Evolutionary conservation across 2,888 invertebrate species (phyloP), one percentile per base, ranked within the genome.

Genomic region (Tortricodes alternella): DNA sequence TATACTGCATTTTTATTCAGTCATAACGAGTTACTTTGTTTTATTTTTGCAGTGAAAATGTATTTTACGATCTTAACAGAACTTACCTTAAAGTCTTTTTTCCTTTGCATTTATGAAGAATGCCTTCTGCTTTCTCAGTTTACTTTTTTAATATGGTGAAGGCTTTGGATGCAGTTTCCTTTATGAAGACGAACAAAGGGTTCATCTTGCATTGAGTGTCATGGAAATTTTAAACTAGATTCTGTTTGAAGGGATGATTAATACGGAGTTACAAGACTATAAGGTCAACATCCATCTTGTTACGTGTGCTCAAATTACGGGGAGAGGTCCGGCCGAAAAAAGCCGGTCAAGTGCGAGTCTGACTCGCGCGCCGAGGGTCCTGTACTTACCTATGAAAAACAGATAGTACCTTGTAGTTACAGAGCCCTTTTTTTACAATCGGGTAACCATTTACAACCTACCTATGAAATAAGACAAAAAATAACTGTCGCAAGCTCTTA

Each of bases 161-260:
- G 37, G 9, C 27, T 38, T 37, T 29, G 19, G 38, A 23, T 38
- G 29, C 53, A 46, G 37, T 27, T 13, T 38, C 46, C 37, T 52
- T 52, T 52, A 53, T 15, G 11, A 13, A 38, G 29, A 11, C 44
- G 44, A 38, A 52, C 52, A 52, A 52, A 52, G 44, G 37, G 15
- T 15, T 37, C 38, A n/a, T 13, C 21, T 44, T 44, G 52, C 52
- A 52, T 52, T 37, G 11, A 11, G 19, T 21, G 44, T 21, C 44
- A 44, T 3, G 37, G 35, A 52, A n/a, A 21, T 37, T 21, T 44
- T 29, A 13, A 35, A 15, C 6, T 11, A 13, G 34, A 32, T 27
- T 27, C 37, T 11, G 21, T 15, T 44, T 44, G 44, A 11, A 11
- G 7, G 21, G 19, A 50, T 21, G 16, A 18, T 8, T 13, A 8